Base-by-base conservation (phyloP, 53 echinoderm and acorn worm genomes). In the Henricia sp. region DNA sequence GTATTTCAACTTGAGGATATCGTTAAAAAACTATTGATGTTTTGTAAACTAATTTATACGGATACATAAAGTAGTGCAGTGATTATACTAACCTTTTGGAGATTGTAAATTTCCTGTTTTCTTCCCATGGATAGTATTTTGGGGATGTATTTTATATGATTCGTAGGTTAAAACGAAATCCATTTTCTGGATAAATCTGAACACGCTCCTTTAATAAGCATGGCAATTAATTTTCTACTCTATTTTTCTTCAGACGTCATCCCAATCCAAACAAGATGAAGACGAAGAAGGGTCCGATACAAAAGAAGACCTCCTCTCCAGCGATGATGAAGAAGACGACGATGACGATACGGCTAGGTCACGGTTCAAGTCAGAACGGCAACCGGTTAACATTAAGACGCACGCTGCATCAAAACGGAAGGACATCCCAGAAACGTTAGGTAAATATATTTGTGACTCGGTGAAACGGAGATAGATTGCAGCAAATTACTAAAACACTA, bases 401-500 rank as follows among this genome's bases (percentile, higher is more conserved):
- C 35, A 64, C 3, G 80, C 64, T 52, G 77, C 52, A 0, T 25
- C 74, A 1, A 84, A 64, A 27, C 69, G 92, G 39, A 83, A 89
- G 39, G 85, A 92, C 72, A 92, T 92, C 52, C 92, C 92, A 42
- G 92, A 89, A 27, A 92, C 92, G 17, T 53, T 92, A 37, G 92
- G 92, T 92, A 63, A 82, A 82, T n/a, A n/a, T n/a, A n/a, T n/a
- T n/a, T n/a, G n/a, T 25, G 29, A 11, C 67, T 68, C 10, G 10
- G 17, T 68, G 28, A 38, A 36, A 23, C 1, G 1, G 34, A 3
- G 36, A 2, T 68, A 16, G 27, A 0, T 68, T 32, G 21, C 27
- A 3, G 3, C 24, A 29, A 19, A 33, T 20, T 33, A n/a, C 12
- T 2, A 50, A 50, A n/a, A n/a, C n/a, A n/a, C n/a, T n/a, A n/a